Evolutionary conservation across 2,113 vertebrate genomes (phyloP).

Genomic region (Bubalus kerabau): DNA sequence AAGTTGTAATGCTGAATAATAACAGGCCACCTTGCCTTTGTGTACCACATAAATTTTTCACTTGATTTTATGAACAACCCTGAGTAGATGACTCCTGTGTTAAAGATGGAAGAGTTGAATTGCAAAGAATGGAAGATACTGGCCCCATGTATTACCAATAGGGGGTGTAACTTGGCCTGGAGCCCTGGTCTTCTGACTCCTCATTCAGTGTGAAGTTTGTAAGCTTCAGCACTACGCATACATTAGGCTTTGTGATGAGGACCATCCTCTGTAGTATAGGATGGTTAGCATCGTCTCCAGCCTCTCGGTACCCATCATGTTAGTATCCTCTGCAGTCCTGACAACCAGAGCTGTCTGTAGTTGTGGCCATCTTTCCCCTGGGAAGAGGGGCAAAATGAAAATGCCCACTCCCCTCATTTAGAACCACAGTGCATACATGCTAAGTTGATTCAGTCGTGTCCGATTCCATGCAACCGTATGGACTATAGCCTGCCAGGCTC

Average conservation of each 20-base stretch:
- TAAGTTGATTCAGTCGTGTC: background rate
- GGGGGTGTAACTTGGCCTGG: background rate
- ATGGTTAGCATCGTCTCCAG: background rate
- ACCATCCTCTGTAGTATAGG: background rate
- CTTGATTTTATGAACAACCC: background rate
- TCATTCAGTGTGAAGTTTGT: background rate
- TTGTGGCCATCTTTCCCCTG: background rate
- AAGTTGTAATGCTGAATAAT: background rate
- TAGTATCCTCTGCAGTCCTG: background rate
- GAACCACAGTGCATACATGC: background rate
- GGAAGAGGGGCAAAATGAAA: background rate
- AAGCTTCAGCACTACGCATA: background rate
- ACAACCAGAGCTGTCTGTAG: background rate
- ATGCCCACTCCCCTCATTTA: background rate
- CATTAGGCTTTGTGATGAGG: background rate
- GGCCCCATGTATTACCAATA: background rate
- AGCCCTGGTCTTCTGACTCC: background rate
- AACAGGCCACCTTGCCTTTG: background rate
- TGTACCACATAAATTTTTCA: background rate
- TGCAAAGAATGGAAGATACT: background rate
- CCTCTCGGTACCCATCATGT: background rate
- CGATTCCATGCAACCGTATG: fast-evolving
- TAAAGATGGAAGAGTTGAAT: background rate
- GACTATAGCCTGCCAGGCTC: background rate
- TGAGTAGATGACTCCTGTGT: background rate